Evolutionary conservation across 2,888 invertebrate genomes (phyloP).

Genomic region (Cabera pusaria): DNA sequence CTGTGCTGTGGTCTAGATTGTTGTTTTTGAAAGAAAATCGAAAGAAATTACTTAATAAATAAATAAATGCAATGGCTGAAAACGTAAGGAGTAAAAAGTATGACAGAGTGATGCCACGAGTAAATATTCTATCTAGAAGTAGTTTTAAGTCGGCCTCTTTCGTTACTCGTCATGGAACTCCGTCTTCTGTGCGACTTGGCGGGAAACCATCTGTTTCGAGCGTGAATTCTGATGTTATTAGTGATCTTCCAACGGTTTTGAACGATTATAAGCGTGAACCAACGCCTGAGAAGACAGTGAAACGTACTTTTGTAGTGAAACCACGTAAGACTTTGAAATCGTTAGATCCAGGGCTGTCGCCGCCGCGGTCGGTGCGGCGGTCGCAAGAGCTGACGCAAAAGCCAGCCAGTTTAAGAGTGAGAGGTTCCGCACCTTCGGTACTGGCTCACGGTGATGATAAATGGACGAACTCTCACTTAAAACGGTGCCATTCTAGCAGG

Average conservation of each 20-base stretch:
- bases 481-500: slow-evolving; percentile 57
- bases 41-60: no score
- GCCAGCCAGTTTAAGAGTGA: slow-evolving; percentile 35
- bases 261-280: slow-evolving; percentile 57
- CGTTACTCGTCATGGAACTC: slow-evolving; percentile 60
- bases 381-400: slow-evolving; percentile 32
- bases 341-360: slow-evolving; percentile 54
- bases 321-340: slow-evolving; percentile 67
- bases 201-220: slow-evolving; percentile 65
- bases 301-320: slow-evolving; percentile 53
- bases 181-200: slow-evolving; percentile 55
- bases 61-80: slow-evolving; percentile 20
- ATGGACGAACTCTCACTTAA: slow-evolving; percentile 52
- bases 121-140: slow-evolving; percentile 45
- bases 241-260: slow-evolving; percentile 65
- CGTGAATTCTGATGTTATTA: slow-evolving; percentile 51
- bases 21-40: no score
- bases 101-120: slow-evolving; percentile 69
- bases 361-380: slow-evolving; percentile 39
- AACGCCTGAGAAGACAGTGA: slow-evolving; percentile 35
- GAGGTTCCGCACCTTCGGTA: slow-evolving; percentile 54
- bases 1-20: no score
- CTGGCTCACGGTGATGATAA: slow-evolving; percentile 36
- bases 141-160: slow-evolving; percentile 50
- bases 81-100: slow-evolving; percentile 42